Evolutionary conservation across 2,113 vertebrate genomes (phyloP), one percentile per base, ranked within the genome.

Genomic region (Rhabdomys dilectus): DNA sequence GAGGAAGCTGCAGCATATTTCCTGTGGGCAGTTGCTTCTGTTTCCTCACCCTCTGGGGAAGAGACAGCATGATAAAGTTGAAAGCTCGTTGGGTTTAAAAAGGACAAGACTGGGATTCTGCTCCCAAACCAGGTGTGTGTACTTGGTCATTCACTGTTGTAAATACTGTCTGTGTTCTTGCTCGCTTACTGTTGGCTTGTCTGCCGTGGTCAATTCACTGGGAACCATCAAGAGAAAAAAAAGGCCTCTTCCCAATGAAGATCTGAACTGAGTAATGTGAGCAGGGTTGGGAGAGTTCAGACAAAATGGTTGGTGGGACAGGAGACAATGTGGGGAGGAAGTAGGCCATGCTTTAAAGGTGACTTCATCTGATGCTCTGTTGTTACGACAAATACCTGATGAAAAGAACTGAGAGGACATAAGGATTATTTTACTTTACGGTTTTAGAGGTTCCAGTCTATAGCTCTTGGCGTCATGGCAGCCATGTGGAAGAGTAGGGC

Each of bases 1-100:
- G 85, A 94, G 80, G 93, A 97, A 94, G 89, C 76, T 36, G 53
- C 78, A 94, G 93, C 94, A 97, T 91, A 91, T 97, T 97, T 97
- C 89, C 97, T 94, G 97, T 89, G 95, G 96, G 96, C 95, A 95
- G 96, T 84, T 91, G 70, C 89, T 96, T 84, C 62, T 88, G 91
- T 45, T 94, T 94, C 89, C 78, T 68, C 48, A 77, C 53, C 62
- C 82, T 91, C 78, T 39, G 39, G 95, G 62, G 48, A 94, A 88
- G 89, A 94, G 77, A 45, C 91, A 84, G 34, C 82, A 21, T 70
- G 89, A 89, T 64, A 76, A 89, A 75, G 84, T 68, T 10, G 15
- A 78, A 94, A 72, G 62, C 66, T 60, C 17, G 0, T 0, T 39
- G 34, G 39, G 45, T 48, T 81, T 60, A 26, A 90, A 89, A 85